A percentile compares a stretch with the other conserved stretches of the same genome.
Evolutionary conservation across 2,888 invertebrate genomes (phyloP).

Genomic region (Cephus pulcher): DNA sequence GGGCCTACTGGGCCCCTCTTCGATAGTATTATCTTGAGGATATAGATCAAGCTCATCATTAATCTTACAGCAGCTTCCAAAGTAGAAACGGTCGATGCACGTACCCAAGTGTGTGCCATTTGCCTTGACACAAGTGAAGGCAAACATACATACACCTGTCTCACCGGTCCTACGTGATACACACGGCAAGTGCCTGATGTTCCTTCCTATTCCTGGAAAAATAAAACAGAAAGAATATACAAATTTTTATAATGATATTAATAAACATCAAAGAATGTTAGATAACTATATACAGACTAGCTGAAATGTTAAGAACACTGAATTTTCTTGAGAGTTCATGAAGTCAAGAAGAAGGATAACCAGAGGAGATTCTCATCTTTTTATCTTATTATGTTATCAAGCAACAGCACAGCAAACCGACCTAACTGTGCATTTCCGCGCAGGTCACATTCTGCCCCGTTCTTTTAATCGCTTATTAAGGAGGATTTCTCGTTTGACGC

Average conservation of each 20-base stretch:
- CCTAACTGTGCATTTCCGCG: slow-evolving; percentile 32
- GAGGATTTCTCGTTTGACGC: background rate
- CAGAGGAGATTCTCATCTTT: background rate
- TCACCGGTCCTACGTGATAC: slow-evolving; percentile 83
- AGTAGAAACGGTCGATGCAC: slow-evolving; percentile 93
- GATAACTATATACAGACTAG: background rate
- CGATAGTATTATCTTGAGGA: slow-evolving; percentile 72
- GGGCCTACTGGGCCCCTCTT: slow-evolving; percentile 66
- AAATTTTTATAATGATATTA: background rate
- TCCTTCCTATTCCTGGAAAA: slow-evolving; percentile 83
- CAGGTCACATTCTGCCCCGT: slow-evolving; percentile 34
- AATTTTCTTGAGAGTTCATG: background rate
- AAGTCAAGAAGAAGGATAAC: background rate
- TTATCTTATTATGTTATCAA: background rate
- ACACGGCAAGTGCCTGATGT: slow-evolving; percentile 90
- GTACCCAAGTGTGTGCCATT: slow-evolving; percentile 93
- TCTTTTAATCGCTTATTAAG: slow-evolving; percentile 31
- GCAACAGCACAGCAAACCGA: background rate
- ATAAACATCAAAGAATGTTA: background rate
- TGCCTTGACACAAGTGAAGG: slow-evolving; percentile 89
- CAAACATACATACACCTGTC: slow-evolving; percentile 93
- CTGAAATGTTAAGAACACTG: background rate
- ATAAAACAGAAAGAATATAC: slow-evolving; percentile 49
- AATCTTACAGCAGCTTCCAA: slow-evolving; percentile 91
- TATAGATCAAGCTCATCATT: slow-evolving; percentile 71